These are phyloP conservation scores for Taeniopygia guttata DNA, from an alignment of 2,797 vertebrate species.

Conservation along the genomic window DNA sequence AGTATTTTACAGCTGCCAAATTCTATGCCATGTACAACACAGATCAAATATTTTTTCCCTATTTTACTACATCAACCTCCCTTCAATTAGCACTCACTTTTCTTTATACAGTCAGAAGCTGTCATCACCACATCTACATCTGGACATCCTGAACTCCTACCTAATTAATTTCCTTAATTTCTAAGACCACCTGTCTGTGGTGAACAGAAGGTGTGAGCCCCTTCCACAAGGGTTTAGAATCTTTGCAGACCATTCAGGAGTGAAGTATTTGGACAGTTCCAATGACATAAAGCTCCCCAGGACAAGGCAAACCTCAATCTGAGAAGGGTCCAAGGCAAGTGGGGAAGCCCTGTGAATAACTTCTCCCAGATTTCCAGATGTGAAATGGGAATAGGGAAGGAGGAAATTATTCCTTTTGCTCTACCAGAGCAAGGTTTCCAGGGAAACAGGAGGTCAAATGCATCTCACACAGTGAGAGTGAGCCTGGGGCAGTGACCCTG, in stretches of 20 bases:
- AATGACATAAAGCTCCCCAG: background rate
- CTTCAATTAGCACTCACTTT: background rate
- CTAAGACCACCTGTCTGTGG: background rate
- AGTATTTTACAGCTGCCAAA: background rate
- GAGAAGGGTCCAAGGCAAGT: background rate
- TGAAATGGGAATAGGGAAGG: background rate
- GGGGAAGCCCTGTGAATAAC: background rate
- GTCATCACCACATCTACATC: background rate
- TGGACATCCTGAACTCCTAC: background rate
- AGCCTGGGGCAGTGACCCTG: background rate
- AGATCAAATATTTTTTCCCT: background rate
- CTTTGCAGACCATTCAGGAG: background rate
- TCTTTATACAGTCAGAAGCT: background rate
- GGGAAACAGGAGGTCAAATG: slow-evolving; percentile 16
- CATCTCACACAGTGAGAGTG: background rate
- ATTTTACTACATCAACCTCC: background rate
- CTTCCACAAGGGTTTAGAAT: background rate
- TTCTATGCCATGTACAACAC: background rate
- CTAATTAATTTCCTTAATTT: background rate
- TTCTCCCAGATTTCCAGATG: background rate
- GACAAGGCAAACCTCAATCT: background rate
- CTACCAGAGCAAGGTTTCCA: background rate
- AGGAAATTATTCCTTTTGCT: background rate
- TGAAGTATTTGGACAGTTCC: background rate
- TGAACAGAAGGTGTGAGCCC: background rate